Conservation (phyloP, 2,113 vertebrate species). For the Oryzias curvinotus region DNA sequence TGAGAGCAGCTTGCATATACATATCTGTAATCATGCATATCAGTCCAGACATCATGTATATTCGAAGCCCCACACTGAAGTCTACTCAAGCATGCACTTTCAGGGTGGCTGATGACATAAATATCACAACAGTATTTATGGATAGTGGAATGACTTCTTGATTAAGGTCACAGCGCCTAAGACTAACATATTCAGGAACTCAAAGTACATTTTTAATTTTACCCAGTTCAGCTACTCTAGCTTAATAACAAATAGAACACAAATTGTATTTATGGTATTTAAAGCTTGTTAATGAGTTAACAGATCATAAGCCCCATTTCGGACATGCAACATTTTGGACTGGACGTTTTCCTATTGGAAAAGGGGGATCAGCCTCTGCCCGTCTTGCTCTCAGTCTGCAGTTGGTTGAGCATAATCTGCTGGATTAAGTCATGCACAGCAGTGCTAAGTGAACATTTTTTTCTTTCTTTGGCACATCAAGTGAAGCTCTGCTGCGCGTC, state of each 20-base stretch:
- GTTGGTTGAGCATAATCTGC: constrained; percentile 47
- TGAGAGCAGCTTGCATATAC: constrained; percentile 22
- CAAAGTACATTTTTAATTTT: not conserved
- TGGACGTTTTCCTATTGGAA: constrained; percentile 6
- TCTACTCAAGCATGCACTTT: constrained; percentile 7
- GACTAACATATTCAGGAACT: not conserved
- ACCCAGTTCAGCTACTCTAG: not conserved
- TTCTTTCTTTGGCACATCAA: constrained; percentile 45
- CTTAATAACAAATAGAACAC: not conserved
- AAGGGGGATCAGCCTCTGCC: constrained; percentile 1
- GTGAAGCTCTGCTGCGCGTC: constrained; percentile 28
- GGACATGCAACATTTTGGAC: not conserved
- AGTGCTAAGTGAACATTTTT: constrained; percentile 49
- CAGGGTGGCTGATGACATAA: constrained; percentile 1
- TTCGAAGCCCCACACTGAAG: constrained; percentile 6
- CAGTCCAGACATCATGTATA: constrained; percentile 2
- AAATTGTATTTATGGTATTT: not conserved
- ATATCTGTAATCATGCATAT: constrained; percentile 36
- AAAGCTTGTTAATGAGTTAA: not conserved
- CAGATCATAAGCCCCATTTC: not conserved
- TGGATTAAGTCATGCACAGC: constrained; percentile 50
- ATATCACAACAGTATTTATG: not conserved
- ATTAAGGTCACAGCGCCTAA: not conserved
- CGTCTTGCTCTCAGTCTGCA: constrained; percentile 14
- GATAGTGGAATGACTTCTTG: not conserved